Conservation (phyloP, 2,797 vertebrate species). For the Falco rusticolus region DNA sequence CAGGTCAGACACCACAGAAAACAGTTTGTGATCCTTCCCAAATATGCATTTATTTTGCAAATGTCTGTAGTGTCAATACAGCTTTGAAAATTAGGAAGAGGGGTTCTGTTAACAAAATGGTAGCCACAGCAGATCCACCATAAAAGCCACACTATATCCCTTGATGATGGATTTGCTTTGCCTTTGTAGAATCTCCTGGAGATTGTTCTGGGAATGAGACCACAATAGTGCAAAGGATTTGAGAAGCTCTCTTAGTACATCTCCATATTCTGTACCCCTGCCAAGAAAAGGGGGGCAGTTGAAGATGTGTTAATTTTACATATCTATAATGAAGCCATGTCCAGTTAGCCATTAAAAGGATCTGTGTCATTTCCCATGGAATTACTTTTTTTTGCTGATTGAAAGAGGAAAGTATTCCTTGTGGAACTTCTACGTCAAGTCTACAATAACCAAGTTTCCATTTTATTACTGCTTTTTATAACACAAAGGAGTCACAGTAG, state of each 20-base stretch:
- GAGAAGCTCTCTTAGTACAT: background rate
- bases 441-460: background rate
- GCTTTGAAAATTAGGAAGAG: background rate
- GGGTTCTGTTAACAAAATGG: background rate
- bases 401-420: background rate
- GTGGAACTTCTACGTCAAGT: background rate
- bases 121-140: background rate
- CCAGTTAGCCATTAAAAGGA: background rate
- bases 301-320: background rate
- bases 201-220: background rate
- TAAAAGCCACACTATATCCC: background rate
- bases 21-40: background rate
- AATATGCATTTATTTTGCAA: background rate
- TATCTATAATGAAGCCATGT: background rate
- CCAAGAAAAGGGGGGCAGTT: background rate
- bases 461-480: background rate
- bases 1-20: background rate
- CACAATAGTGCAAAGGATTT: background rate
- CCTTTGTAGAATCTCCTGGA: background rate
- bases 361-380: rapidly evolving
- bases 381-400: background rate
- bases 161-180: background rate
- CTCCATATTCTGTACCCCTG: background rate
- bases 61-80: background rate
- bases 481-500: background rate